These are phyloP conservation scores for Australoheros facetus DNA, from an alignment of 2,797 vertebrate species.

Conservation along the genomic window DNA sequence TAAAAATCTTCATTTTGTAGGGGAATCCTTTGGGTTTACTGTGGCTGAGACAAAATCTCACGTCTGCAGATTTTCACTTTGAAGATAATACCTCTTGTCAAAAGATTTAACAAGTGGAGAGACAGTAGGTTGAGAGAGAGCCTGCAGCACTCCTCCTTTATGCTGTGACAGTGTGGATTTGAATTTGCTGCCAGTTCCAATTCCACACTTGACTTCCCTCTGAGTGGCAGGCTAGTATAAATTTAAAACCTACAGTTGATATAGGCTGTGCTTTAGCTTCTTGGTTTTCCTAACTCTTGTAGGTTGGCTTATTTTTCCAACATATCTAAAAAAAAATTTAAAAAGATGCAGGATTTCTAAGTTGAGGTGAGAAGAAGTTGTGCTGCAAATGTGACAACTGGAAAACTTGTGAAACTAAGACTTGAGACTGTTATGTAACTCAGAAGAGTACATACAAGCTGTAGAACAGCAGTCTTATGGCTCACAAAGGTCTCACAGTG, in stretches of 20 bases:
- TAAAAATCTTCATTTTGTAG: not conserved
- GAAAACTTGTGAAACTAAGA: not conserved
- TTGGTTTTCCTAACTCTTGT: conserved; percentile 25
- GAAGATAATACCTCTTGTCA: conserved; percentile 73
- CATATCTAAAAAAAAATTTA: not conserved
- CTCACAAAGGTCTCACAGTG: conserved; percentile 17
- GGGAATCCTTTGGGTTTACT: not conserved
- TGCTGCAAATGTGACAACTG: conserved; percentile 2
- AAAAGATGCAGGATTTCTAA: not conserved
- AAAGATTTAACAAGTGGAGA: conserved; percentile 63
- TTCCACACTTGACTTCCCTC: conserved; percentile 69
- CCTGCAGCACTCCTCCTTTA: conserved; percentile 60
- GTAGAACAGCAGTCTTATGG: not conserved
- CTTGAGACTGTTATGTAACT: conserved; percentile 12
- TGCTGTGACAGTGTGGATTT: conserved; percentile 66
- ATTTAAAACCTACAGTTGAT: conserved; percentile 37
- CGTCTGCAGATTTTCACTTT: conserved; percentile 52
- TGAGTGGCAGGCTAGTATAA: conserved; percentile 44
- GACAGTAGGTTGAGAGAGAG: conserved; percentile 49
- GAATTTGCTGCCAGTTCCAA: conserved; percentile 68
- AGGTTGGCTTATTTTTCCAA: conserved; percentile 27
- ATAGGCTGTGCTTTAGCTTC: conserved; percentile 35
- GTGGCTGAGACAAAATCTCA: conserved; percentile 40
- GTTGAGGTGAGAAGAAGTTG: not conserved
- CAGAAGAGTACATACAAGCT: not conserved